Evolutionary conservation across 2,113 vertebrate species (phyloP), one percentile per base, ranked within the genome.

Genomic region (Corythaeola cristata): DNA sequence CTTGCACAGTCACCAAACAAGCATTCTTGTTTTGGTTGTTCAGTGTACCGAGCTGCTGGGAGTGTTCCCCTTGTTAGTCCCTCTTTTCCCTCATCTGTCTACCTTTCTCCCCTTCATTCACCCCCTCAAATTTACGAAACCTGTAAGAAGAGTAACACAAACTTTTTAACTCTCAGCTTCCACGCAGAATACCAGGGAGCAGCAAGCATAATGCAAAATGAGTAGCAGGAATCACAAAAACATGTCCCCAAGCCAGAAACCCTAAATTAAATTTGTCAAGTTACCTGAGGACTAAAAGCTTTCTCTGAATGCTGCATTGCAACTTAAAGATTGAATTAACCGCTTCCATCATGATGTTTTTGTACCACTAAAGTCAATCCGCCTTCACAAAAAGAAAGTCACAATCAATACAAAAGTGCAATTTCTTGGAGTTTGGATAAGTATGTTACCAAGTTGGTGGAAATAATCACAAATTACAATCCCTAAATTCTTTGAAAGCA

Each of bases 211-310:
- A 79, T 20, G 67, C 12, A 76, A 78, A 93, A 73, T 23, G 19
- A 89, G 66, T n/a, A 85, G 20, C 37, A 89, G 44, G 35, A 88
- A 85, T 73, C 77, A 77, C 37, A 66, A 89, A 90, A 79, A 17
- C 44, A 58, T 62, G 5, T 67, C 66, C n/a, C 58, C 0, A 0
- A 47, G 79, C 62, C 58, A 91, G 91, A 94, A 96, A 92, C 32
- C 32, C 28, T 82, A 88, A 95, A 95, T 92, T 92, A 89, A 92
- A 94, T 97, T 97, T 91, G 58, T 72, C 35, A 67, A 6, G 28
- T 71, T 93, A 89, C 67, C 71, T 88, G 77, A 66, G 84, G 80
- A 89, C 69, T 94, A 77, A 97, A 95, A 89, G 86, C 81, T 93
- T 89, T 87, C 69, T 90, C 77, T 89, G 86, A 82, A 64, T 76